Evolutionary conservation across 2,888 invertebrate genomes (phyloP), one percentile per base, ranked within the genome.

Genomic region (Tricholauxania praeusta): DNA sequence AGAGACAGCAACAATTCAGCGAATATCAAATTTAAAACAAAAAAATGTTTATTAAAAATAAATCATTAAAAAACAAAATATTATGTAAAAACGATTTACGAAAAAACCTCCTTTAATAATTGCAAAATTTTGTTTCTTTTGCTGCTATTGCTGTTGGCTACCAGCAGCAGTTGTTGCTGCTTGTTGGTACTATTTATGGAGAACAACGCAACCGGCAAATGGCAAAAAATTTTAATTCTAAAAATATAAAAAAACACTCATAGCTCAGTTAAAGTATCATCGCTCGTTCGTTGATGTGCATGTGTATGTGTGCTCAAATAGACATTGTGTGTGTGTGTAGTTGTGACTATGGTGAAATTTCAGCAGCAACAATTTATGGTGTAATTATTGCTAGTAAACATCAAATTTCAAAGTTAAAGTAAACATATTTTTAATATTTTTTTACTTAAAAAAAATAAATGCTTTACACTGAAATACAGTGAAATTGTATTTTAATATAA

Each of bases 171-270:
- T 17, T 47, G 48, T 52, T 53, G 64, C 55, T 60, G 14, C 59
- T 65, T 73, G 74, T 68, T 76, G 76, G 79, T 77, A 78, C 84
- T 83, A 83, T 84, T 84, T 84, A 82, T 83, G 83, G 84, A 82
- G 80, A 82, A 81, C 78, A 71, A 52, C 47, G 70, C 76, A 75
- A 52, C 67, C 72, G 64, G 68, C 55, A 22, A 22, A 28, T 28
- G 28, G 28, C 28, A 28, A 69, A 73, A 66, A 69, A 63, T 55
- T 71, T 59, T 55, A 49, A 32, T 74, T 69, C 68, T 74, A 75
- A 75, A 71, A 72, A 75, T 77, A 71, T 39, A 51, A 52, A 64
- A n/a, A 57, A 69, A 51, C 47, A 47, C 57, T 72, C 75, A 59
- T 47, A 69, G 74, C 69, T 49, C 64, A 75, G 28, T 65, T 59